Conservation (phyloP, 92 coral and sea anemone species). For the Parazoanthus swiftii region DNA sequence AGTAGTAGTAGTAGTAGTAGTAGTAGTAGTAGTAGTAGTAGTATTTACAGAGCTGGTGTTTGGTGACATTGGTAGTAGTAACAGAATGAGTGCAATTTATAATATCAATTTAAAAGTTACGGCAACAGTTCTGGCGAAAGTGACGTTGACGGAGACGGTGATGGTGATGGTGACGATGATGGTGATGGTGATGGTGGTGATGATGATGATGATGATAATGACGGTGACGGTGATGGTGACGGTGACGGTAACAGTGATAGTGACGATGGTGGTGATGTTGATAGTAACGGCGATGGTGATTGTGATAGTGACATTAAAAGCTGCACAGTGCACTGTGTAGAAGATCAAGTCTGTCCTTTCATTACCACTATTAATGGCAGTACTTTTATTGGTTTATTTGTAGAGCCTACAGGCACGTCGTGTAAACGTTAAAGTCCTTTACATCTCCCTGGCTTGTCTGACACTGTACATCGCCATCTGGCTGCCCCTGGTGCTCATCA, state of each 20-base stretch:
- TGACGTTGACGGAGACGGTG: no score
- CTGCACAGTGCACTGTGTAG: no score
- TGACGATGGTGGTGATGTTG: background rate
- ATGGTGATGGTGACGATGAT: background rate
- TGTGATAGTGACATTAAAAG: background rate
- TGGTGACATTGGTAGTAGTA: no score
- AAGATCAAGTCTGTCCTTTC: no score
- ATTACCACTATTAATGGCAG: no score
- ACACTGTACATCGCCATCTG: conserved; percentile 10
- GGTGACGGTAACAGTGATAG: background rate
- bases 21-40: no score
- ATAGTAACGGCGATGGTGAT: background rate
- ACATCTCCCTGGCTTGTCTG: conserved; percentile 17
- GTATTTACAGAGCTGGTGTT: no score
- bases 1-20: no score
- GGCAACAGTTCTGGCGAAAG: background rate
- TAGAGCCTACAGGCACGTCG: background rate
- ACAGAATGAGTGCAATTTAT: no score
- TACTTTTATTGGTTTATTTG: background rate
- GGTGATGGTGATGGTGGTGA: background rate
- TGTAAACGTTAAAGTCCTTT: background rate
- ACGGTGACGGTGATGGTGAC: background rate
- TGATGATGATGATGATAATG: no score
- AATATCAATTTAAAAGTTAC: no score
- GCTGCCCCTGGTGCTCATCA: conserved; percentile 16